Conservation (phyloP, 2,113 vertebrate species). For the Crotalus helleri region DNA sequence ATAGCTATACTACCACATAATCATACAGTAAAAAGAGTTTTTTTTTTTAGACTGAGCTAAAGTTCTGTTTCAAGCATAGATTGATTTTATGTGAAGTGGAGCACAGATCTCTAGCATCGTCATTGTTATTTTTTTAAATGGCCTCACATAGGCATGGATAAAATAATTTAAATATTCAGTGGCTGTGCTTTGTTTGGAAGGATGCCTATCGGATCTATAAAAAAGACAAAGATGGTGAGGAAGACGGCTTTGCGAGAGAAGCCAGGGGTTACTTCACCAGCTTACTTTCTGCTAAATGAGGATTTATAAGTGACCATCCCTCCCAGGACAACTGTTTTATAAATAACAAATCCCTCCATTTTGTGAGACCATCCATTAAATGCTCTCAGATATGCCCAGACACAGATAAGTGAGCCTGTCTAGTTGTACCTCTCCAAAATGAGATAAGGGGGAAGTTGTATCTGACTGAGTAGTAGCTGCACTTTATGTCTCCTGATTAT, state of each 20-base stretch:
- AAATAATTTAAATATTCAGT: not conserved
- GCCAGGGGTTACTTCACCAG: not conserved
- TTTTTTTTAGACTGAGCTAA: not conserved
- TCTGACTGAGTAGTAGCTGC: not conserved
- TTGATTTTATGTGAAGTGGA: not conserved
- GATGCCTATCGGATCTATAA: not conserved
- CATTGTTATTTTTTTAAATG: not conserved
- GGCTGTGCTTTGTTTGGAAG: not conserved
- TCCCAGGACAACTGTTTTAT: not conserved
- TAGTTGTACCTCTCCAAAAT: not conserved
- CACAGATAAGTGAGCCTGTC: not conserved
- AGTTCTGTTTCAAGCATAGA: not conserved
- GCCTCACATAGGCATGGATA: not conserved
- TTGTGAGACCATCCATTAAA: not conserved
- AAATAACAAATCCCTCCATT: not conserved
- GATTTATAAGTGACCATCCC: not conserved
- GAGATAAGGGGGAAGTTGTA: not conserved
- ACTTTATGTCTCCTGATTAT: not conserved
- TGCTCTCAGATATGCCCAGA: not conserved
- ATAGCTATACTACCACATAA: not conserved
- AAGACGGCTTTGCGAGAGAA: not conserved
- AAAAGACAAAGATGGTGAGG: not conserved
- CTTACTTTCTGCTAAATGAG: not conserved
- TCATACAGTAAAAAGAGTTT: not conserved
- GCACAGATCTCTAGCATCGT: not conserved